Evolutionary conservation across 2,113 vertebrate species (phyloP).

Genomic region (Pelmatolapia mariae): DNA sequence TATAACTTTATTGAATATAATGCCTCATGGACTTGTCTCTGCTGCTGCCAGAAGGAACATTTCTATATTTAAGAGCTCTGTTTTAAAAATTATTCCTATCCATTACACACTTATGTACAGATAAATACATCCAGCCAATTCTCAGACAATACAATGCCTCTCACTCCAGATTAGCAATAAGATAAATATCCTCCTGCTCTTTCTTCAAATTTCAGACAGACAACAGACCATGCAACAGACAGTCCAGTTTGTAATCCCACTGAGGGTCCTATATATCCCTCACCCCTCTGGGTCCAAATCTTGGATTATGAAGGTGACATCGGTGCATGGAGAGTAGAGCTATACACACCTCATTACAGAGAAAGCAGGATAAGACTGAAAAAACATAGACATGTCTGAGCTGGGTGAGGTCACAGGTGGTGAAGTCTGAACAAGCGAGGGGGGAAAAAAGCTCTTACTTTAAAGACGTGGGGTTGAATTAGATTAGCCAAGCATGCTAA

Average conservation of each 20-base stretch:
- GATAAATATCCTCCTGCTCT: constrained; percentile 6
- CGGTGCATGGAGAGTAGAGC: constrained; percentile 27
- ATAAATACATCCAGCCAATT: not conserved
- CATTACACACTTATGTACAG: not conserved
- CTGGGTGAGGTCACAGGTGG: not conserved
- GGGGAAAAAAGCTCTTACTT: not conserved
- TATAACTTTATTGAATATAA: not conserved
- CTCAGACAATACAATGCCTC: not conserved
- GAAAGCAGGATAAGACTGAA: constrained; percentile 53
- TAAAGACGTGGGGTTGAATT: not conserved
- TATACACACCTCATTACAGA: constrained; percentile 39
- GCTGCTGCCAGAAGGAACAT: not conserved
- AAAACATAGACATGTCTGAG: constrained; percentile 31
- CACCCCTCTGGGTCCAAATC: constrained; percentile 3
- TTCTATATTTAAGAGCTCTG: not conserved
- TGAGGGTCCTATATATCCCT: not conserved
- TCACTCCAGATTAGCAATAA: constrained; percentile 35
- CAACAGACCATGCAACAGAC: constrained; percentile 49
- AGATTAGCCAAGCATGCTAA: not conserved
- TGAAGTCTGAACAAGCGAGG: not conserved
- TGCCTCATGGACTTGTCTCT: not conserved
- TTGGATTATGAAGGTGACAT: constrained; percentile 56
- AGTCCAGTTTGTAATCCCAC: constrained; percentile 41
- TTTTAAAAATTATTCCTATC: constrained; percentile 28
- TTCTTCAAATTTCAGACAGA: constrained; percentile 41